Percentiles rank a stretch among this genome's conserved stretches.
These are phyloP conservation scores for Sitta europaea DNA, from an alignment of 2,113 vertebrate species.

Conservation along the genomic window DNA sequence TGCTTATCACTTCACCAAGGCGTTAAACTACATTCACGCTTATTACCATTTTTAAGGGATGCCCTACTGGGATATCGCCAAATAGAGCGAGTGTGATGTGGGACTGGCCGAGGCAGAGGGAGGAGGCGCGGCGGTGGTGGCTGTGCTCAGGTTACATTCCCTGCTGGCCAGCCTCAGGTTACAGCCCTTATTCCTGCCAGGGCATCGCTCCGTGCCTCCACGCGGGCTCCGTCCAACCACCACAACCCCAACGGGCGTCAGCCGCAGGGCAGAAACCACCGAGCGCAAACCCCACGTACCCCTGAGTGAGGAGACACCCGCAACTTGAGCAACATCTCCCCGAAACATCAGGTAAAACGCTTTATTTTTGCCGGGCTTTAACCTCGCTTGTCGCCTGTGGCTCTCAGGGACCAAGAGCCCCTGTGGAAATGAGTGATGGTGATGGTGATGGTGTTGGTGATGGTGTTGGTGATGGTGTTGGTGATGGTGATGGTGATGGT, in stretches of 20 bases:
- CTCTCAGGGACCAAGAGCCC: no score
- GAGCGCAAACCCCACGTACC: neutral
- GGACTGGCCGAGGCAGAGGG: no score
- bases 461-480: no score
- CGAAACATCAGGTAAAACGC: neutral
- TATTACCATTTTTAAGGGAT: neutral
- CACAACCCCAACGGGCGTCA: neutral
- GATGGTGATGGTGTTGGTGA: no score
- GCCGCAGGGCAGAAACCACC: neutral
- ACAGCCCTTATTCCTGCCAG: neutral
- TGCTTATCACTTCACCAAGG: neutral
- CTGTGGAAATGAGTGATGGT: no score
- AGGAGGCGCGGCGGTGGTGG: accelerated
- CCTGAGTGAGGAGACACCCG: no score
- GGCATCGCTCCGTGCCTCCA: neutral
- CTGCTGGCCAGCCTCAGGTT: neutral
- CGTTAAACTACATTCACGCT: neutral
- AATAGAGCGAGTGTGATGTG: accelerated
- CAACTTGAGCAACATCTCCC: neutral
- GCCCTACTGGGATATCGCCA: accelerated
- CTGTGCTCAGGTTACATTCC: neutral
- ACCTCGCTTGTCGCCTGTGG: neutral
- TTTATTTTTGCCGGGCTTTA: neutral
- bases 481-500: no score
- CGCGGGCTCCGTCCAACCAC: neutral